Conservation (phyloP, 1,140 invertebrate species). For the Dufourea novaeangliae region DNA sequence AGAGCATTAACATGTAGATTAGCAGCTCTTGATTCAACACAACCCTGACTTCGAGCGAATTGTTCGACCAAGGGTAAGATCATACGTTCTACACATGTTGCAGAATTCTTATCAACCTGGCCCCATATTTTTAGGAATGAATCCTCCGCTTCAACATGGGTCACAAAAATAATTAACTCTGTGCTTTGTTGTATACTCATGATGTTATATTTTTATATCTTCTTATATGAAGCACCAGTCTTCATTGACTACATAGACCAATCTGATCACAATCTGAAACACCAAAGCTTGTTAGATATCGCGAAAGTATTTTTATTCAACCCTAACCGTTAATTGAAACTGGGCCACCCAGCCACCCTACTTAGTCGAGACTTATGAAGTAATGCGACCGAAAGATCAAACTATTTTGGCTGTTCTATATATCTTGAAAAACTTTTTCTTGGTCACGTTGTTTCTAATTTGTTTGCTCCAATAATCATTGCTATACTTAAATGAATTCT, state of each 20-base stretch:
- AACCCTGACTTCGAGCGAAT: conserved; percentile 80
- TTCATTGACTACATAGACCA: conserved; percentile 6
- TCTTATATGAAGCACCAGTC: not conserved
- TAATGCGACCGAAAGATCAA: conserved; percentile 21
- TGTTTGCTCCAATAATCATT: not conserved
- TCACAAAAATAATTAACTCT: conserved; percentile 80
- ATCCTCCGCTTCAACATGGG: conserved; percentile 85
- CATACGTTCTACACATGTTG: conserved; percentile 82
- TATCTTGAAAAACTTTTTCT: not conserved
- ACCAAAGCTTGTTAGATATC: conserved; percentile 6
- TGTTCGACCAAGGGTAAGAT: conserved; percentile 78
- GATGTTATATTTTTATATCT: conserved; percentile 1
- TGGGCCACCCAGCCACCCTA: conserved; percentile 21
- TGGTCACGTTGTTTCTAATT: not conserved
- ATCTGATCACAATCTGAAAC: conserved; percentile 21
- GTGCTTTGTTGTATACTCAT: conserved; percentile 37
- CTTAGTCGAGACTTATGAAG: conserved; percentile 13
- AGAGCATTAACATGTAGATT: conserved; percentile 80
- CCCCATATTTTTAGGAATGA: conserved; percentile 87
- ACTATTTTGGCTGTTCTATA: not conserved
- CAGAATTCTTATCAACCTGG: conserved; percentile 83
- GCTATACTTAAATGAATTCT: not conserved
- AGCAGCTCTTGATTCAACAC: conserved; percentile 68
- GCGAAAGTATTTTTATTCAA: conserved; percentile 11
- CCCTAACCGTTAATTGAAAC: conserved; percentile 24